phyloP scores from a whole-genome alignment of 2,888 invertebrate genomes.

The Euzetes globulus region DNA sequence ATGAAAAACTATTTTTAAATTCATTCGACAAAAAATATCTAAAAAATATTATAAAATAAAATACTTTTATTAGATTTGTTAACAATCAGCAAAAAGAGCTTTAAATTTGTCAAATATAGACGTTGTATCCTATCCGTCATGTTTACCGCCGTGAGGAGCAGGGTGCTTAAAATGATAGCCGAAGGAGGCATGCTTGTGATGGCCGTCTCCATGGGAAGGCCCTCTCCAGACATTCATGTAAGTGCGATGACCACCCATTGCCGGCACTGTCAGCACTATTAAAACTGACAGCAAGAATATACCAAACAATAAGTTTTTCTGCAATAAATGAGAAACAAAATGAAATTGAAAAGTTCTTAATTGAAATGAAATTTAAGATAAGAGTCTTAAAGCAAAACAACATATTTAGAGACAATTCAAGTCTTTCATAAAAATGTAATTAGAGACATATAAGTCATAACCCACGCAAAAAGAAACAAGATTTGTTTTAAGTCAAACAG shows the following conservation, averaged over 20 bases:
- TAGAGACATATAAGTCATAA: too few relatives aligned
- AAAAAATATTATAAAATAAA: background rate
- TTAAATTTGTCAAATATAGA: background rate
- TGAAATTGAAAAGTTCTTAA: background rate
- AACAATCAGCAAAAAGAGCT: background rate
- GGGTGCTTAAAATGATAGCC: conserved; percentile 33
- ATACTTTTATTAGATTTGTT: too few relatives aligned
- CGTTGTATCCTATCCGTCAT: background rate
- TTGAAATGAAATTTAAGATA: too few relatives aligned
- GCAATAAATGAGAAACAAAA: background rate
- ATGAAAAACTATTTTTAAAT: background rate
- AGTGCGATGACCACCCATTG: conserved; percentile 16
- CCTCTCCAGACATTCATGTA: conserved; percentile 34
- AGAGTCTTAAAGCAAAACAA: too few relatives aligned
- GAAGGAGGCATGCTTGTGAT: conserved; percentile 31
- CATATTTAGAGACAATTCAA: too few relatives aligned
- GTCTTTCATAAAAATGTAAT: too few relatives aligned
- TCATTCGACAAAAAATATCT: background rate
- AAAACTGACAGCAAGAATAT: background rate
- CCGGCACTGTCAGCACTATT: background rate
- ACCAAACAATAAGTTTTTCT: background rate
- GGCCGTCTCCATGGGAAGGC: conserved; percentile 3
- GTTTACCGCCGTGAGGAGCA: conserved; percentile 18
- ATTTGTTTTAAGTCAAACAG: too few relatives aligned
- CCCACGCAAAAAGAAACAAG: too few relatives aligned